These are phyloP conservation scores for Crocidura indochinensis DNA, from an alignment of 2,797 vertebrate species.

Conservation along the genomic window DNA sequence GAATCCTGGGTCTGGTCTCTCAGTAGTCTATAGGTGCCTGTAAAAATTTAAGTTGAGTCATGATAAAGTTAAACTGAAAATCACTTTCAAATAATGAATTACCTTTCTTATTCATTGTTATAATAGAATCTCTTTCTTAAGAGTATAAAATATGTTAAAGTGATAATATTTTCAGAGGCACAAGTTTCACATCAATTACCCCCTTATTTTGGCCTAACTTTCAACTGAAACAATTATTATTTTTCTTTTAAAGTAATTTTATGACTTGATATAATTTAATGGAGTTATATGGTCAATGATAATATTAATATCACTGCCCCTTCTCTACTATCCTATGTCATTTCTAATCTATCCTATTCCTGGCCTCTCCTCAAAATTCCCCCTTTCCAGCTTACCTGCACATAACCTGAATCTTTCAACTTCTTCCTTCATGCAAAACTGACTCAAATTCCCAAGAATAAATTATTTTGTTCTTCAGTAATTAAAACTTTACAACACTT, in stretches of 20 bases:
- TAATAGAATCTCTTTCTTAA: background rate
- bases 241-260: too few species aligned
- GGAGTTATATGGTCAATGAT: too few species aligned
- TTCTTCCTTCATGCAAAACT: conserved; percentile 38
- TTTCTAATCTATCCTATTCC: too few species aligned
- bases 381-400: too few species aligned
- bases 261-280: too few species aligned
- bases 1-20: conserved; percentile 17
- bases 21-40: conserved; percentile 84
- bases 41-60: conserved; percentile 69
- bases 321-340: too few species aligned
- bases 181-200: too few species aligned
- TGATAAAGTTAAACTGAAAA: conserved; percentile 37
- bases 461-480: background rate
- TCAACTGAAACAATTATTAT: too few species aligned
- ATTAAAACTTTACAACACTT: conserved; percentile 29
- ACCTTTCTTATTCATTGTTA: conserved; percentile 42
- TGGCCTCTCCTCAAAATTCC: too few species aligned
- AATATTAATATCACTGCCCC: too few species aligned
- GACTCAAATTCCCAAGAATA: background rate
- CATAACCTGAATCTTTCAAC: background rate
- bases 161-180: background rate
- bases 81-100: conserved; percentile 21
- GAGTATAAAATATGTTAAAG: conserved; percentile 1
- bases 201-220: too few species aligned